Percentiles rank a stretch among this genome's conserved stretches.
These are phyloP conservation scores for Pteropus rufus DNA, from an alignment of 2,797 vertebrate species.

Conservation along the genomic window DNA sequence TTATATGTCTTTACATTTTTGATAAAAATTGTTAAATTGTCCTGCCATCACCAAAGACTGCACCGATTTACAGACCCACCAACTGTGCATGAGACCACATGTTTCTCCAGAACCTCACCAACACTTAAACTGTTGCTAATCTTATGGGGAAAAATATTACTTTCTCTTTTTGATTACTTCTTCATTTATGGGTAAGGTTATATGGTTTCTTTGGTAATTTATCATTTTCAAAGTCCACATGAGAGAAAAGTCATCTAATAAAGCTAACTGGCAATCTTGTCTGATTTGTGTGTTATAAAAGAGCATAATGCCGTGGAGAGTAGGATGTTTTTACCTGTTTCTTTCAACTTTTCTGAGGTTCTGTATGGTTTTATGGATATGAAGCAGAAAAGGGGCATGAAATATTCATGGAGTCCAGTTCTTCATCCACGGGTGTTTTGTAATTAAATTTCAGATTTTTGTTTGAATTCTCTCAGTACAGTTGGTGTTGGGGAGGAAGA, in stretches of 20 bases:
- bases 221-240: conserved; percentile 13
- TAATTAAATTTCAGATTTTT: not conserved
- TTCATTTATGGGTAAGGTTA: conserved; percentile 7
- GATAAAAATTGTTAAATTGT: conserved; percentile 23
- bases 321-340: conserved; percentile 13
- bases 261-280: not conserved
- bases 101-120: not conserved
- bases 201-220: conserved; percentile 39
- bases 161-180: conserved; percentile 33
- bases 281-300: conserved; percentile 1
- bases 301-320: not conserved
- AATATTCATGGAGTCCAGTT: not conserved
- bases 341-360: not conserved
- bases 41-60: not conserved
- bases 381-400: not conserved
- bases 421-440: not conserved
- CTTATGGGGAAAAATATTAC: not conserved
- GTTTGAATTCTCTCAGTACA: not conserved
- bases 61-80: not conserved
- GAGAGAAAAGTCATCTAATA: conserved; percentile 12
- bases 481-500: not conserved
- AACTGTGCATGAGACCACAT: not conserved
- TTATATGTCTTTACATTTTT: not conserved
- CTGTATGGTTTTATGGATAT: not conserved
- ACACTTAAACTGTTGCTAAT: conserved; percentile 3